Evolutionary conservation across 2,888 invertebrate species (phyloP).

Genomic region (Lobophora halterata): DNA sequence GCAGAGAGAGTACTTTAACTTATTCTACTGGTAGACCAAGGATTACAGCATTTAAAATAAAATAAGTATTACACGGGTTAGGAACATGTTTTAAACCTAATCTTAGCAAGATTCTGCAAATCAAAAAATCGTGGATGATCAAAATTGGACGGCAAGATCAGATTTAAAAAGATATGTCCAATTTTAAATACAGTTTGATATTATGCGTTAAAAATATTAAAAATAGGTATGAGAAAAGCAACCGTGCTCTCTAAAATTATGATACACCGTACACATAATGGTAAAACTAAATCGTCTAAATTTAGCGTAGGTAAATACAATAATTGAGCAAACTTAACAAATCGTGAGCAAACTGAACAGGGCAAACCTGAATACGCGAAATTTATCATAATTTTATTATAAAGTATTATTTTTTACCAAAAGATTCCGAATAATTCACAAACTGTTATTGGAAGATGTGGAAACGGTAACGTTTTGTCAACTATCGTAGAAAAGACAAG

Average conservation of each 20-base stretch:
- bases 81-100: conserved; percentile 52
- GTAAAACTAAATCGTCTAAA: conserved; percentile 60
- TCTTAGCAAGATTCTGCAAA: conserved; percentile 28
- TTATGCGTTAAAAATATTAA: conserved; percentile 54
- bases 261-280: conserved; percentile 59
- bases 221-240: conserved; percentile 69
- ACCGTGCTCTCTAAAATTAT: conserved; percentile 77
- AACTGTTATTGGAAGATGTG: conserved; percentile 24
- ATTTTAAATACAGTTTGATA: conserved; percentile 32
- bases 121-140: conserved; percentile 32
- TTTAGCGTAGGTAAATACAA: conserved; percentile 59
- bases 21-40: conserved; percentile 36
- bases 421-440: conserved; percentile 22
- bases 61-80: conserved; percentile 58
- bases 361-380: conserved; percentile 39
- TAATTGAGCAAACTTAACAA: conserved; percentile 79
- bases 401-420: conserved; percentile 20
- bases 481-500: conserved; percentile 18
- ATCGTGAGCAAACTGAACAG: conserved; percentile 71
- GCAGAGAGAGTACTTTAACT: conserved; percentile 36
- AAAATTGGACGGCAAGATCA: conserved; percentile 63
- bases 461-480: conserved; percentile 37
- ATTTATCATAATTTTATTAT: conserved; percentile 13
- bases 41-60: conserved; percentile 44
- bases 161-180: conserved; percentile 39